Conservation (phyloP, 2,888 invertebrate species). For the Chrysolina oricalcia region DNA sequence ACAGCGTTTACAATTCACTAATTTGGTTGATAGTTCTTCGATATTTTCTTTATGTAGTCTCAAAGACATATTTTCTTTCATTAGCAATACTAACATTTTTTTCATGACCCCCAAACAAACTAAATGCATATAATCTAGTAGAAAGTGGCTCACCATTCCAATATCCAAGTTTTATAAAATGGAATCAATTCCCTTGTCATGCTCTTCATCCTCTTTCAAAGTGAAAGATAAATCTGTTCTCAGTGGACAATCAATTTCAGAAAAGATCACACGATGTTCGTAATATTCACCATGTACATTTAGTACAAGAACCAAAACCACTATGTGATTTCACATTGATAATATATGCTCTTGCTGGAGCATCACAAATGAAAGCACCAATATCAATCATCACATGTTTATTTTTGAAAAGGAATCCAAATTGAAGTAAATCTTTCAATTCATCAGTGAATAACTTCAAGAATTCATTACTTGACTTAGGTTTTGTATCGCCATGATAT, state of each 20-base stretch:
- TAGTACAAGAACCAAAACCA: conserved; percentile 43
- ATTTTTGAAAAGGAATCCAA: background rate
- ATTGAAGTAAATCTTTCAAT: background rate
- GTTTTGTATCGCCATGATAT: conserved; percentile 17
- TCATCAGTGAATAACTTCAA: conserved; percentile 3
- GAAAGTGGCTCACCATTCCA: conserved; percentile 30
- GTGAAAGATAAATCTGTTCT: conserved; percentile 31
- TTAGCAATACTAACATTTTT: conserved; percentile 23
- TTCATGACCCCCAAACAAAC: conserved; percentile 27
- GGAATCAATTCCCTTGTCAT: conserved; percentile 32
- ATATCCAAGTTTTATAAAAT: conserved; percentile 30
- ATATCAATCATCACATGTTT: too few species aligned
- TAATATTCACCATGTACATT: conserved; percentile 37
- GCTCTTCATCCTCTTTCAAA: conserved; percentile 34
- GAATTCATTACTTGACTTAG: background rate
- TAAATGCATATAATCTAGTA: conserved; percentile 35
- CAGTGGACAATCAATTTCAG: background rate
- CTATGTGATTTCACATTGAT: conserved; percentile 40
- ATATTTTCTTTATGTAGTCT: conserved; percentile 21
- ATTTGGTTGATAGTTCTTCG: conserved; percentile 1
- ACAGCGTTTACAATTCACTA: conserved; percentile 23
- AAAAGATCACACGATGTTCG: conserved; percentile 31
- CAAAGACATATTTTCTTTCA: conserved; percentile 14
- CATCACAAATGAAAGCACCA: conserved; percentile 37
- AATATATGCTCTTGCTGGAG: conserved; percentile 43